Base-by-base conservation (phyloP, 2,888 invertebrate genomes). In the Eupithecia dodoneata region DNA sequence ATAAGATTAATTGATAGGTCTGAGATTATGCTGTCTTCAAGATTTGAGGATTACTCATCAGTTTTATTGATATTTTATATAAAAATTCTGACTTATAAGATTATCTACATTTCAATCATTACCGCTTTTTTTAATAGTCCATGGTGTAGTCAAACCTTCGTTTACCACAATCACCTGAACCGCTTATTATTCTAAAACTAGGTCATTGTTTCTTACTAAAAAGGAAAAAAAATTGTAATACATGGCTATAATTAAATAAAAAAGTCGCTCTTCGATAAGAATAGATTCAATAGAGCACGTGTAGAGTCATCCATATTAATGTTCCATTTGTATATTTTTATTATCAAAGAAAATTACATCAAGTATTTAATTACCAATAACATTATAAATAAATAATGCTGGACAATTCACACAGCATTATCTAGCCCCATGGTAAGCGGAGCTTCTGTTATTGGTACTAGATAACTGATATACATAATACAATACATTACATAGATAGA, bases 1-100 rank as follows among this genome's bases (percentile, higher is more conserved):
- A n/a, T 69, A 73, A 49, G 47, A 49, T 73, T 73, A 49, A 73
- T 47, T 73, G 9, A 63, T 63, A 63, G 2, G 45, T 72, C 63
- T 47, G 9, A 13, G 65, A 49, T 66, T 73, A 30, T 47, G 70
- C 18, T 18, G 70, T 47, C 47, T 30, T 30, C 42, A 7, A 44
- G 47, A 45, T 73, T 70, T 18, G 47, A 49, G 47, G 45, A 70
- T 47, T 47, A 70, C 47, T 69, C 69, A 69, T 44, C 45, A 18
- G 69, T 69, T 69, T 47, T 69, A 69, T 69, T 47, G 18, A 69
- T 69, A 44, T 47, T 70, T 70, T 9, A 12, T 69, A 7, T 42
- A 30, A 12, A n/a, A 18, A 45, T 30, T 70, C 9, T 70, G 70
- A 70, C 47, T 47, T 12, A 5, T 12, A 49, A 45, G 45, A 47